Evolutionary conservation across 2,113 vertebrate genomes (phyloP).

Genomic region (Hepsetus odoe): DNA sequence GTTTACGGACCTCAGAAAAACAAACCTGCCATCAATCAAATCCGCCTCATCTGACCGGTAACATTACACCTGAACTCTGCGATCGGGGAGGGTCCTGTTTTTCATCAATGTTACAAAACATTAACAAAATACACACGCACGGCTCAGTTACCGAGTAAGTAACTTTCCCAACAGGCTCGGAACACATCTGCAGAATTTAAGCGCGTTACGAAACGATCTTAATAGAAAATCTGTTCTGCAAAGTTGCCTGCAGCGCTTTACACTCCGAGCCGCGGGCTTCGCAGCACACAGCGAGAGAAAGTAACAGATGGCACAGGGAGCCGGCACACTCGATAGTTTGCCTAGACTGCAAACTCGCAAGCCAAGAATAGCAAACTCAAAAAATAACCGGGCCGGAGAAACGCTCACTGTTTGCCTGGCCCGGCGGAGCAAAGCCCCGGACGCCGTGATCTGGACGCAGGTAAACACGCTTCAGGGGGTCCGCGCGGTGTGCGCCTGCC

Average conservation of each 20-base stretch:
- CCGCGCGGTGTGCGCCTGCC: background rate
- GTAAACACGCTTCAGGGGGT: background rate
- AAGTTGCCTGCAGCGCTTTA: background rate
- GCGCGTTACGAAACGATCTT: background rate
- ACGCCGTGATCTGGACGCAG: background rate
- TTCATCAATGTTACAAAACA: too few species aligned
- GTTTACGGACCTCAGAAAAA: too few species aligned
- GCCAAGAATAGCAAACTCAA: conserved; percentile 65
- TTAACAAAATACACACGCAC: background rate
- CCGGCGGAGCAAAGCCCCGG: background rate
- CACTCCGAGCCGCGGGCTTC: background rate
- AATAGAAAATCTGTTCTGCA: background rate
- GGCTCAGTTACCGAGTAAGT: conserved; percentile 1
- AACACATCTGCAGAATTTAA: background rate
- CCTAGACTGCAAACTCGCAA: conserved; percentile 34
- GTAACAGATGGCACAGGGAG: background rate
- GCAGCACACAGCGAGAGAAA: background rate
- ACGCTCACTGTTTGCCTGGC: conserved; percentile 14
- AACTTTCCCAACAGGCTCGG: background rate
- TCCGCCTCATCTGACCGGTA: too few species aligned
- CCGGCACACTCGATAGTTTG: background rate
- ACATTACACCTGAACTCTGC: too few species aligned
- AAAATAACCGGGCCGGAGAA: conserved; percentile 62
- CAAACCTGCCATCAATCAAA: too few species aligned
- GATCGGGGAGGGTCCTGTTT: too few species aligned